phyloP scores from a whole-genome alignment of 2,797 vertebrate species.

The Pteropus rufus region DNA sequence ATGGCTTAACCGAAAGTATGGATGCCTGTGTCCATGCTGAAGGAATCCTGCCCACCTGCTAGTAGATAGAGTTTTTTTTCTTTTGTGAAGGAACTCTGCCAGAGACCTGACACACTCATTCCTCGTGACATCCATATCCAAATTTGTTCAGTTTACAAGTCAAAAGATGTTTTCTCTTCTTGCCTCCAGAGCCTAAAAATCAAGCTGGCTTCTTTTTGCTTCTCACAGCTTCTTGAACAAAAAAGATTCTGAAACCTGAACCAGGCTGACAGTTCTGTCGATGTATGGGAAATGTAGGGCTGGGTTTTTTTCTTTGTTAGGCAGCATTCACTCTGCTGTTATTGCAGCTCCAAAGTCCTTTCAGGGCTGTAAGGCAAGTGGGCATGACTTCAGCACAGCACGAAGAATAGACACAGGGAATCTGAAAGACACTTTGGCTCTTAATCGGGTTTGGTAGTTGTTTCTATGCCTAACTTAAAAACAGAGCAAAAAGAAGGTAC shows the following conservation, averaged over 20 bases:
- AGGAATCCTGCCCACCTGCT: background rate
- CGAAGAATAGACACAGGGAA: background rate
- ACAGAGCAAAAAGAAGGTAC: background rate
- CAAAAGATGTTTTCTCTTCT: constrained; percentile 27
- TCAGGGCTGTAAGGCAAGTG: background rate
- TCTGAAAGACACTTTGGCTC: background rate
- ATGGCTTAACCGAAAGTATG: background rate
- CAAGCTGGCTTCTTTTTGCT: constrained; percentile 9
- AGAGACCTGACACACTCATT: background rate
- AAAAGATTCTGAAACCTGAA: constrained; percentile 1
- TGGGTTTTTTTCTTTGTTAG: background rate
- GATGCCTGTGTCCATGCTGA: accelerated
- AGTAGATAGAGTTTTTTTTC: background rate
- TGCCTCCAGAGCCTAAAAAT: constrained; percentile 37
- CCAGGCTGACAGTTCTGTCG: background rate
- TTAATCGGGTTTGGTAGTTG: background rate
- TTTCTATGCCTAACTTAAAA: constrained; percentile 32
- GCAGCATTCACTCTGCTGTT: background rate
- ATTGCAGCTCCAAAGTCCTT: background rate
- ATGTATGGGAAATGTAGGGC: background rate
- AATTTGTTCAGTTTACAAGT: background rate
- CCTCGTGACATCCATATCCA: background rate
- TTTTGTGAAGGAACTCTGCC: background rate
- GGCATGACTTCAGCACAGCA: constrained; percentile 33
- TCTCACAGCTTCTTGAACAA: background rate